Evolutionary conservation across 2,113 vertebrate species (phyloP).

Genomic region (Haemorhous mexicanus): DNA sequence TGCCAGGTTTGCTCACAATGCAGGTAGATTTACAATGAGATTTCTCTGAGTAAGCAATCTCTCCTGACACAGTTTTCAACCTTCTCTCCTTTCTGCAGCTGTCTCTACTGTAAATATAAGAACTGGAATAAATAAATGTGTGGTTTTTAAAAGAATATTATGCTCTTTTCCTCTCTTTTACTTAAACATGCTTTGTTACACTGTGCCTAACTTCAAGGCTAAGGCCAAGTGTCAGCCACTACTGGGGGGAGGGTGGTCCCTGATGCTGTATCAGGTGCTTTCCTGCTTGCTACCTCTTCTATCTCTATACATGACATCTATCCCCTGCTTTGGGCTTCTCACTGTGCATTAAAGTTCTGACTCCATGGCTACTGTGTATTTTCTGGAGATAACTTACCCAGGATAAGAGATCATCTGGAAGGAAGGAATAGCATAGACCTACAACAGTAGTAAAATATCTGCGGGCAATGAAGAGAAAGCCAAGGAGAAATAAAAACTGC

Average conservation of each 20-base stretch:
- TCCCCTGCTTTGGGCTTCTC: slow-evolving; percentile 1
- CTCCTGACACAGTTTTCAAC: slow-evolving; percentile 58
- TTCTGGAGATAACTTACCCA: slow-evolving; percentile 13
- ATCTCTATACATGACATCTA: not conserved
- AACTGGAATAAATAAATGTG: slow-evolving; percentile 54
- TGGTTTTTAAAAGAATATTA: slow-evolving; percentile 56
- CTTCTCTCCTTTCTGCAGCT: slow-evolving; percentile 58
- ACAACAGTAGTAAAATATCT: slow-evolving; percentile 6
- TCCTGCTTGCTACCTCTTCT: not conserved
- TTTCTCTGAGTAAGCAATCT: slow-evolving; percentile 45
- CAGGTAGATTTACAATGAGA: slow-evolving; percentile 27
- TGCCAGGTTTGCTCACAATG: not conserved
- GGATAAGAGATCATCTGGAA: slow-evolving; percentile 20
- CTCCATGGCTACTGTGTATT: not conserved
- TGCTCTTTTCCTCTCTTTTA: slow-evolving; percentile 64
- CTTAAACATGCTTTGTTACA: slow-evolving; percentile 18
- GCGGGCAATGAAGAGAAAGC: not conserved
- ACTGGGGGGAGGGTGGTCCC: not conserved
- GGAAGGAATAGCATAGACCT: slow-evolving; percentile 2
- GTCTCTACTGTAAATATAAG: slow-evolving; percentile 61
- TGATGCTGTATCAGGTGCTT: not conserved
- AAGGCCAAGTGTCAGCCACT: not conserved
- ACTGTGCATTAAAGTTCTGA: not conserved
- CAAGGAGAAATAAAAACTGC: not conserved
- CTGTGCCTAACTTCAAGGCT: slow-evolving; percentile 18